phyloP scores from a whole-genome alignment of 64 coral and sea anemone species.

The Montipora sp. region DNA sequence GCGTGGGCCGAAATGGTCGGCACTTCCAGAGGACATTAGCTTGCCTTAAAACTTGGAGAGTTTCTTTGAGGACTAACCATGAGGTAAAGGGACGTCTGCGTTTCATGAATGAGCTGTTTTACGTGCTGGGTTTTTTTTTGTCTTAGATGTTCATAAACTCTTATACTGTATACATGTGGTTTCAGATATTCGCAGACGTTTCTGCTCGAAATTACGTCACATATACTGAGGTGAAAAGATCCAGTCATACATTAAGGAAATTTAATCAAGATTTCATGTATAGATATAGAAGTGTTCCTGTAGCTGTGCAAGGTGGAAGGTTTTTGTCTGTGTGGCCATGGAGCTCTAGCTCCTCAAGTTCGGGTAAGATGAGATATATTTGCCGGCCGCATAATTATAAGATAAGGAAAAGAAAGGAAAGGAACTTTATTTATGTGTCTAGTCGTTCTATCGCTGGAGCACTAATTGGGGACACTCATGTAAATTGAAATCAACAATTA shows the following conservation, averaged over 20 bases:
- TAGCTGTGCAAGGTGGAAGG: neutral
- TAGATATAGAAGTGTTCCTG: neutral
- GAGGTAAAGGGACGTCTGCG: neutral
- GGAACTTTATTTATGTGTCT: no score
- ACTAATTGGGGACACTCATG: no score
- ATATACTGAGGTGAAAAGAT: neutral
- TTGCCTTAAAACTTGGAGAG: constrained; percentile 2
- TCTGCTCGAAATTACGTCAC: constrained; percentile 3
- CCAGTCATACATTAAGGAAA: neutral
- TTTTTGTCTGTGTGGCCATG: neutral
- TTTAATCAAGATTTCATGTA: neutral
- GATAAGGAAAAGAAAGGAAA: no score
- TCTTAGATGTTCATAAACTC: neutral
- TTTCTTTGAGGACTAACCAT: neutral
- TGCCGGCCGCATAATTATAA: no score
- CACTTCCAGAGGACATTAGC: constrained; percentile 9
- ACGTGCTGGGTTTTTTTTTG: neutral
- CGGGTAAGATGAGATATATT: no score
- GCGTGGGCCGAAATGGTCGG: constrained; percentile 4
- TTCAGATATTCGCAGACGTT: neutral
- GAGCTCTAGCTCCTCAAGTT: neutral
- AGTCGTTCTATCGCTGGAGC: no score
- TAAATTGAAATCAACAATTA: no score
- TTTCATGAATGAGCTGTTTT: neutral
- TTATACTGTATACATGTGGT: neutral